A percentile compares a stretch with the other conserved stretches of the same genome.
Conservation (phyloP, 2,888 invertebrate genomes). For the Mimumesa dahlbomi region DNA sequence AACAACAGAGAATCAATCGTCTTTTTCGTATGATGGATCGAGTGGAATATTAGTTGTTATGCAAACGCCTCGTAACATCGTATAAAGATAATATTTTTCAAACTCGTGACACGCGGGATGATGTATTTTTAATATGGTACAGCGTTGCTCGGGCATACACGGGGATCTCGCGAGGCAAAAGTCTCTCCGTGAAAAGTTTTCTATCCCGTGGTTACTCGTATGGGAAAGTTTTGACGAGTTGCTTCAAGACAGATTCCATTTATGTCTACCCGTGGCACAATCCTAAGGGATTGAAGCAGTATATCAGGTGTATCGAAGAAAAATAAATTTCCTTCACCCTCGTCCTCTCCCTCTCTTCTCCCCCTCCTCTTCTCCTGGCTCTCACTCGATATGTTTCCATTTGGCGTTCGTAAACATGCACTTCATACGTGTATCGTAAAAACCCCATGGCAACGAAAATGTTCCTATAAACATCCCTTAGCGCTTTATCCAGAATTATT, state of each 20-base stretch:
- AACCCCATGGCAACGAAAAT: too few relatives aligned
- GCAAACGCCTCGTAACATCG: not conserved
- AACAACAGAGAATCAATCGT: too few relatives aligned
- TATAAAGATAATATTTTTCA: not conserved
- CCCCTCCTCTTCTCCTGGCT: constrained; percentile 4
- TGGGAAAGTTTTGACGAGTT: constrained; percentile 46
- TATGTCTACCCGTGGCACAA: constrained; percentile 24
- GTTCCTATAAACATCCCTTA: not conserved
- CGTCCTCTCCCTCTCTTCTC: constrained; percentile 6
- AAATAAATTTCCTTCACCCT: constrained; percentile 18
- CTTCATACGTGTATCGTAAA: not conserved
- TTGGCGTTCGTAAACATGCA: constrained; percentile 5
- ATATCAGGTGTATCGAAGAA: constrained; percentile 28
- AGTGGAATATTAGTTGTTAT: not conserved
- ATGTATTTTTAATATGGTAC: constrained; percentile 41
- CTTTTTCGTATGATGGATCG: not conserved
- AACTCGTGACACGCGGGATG: constrained; percentile 2
- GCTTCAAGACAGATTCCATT: constrained; percentile 49
- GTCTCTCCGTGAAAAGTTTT: constrained; percentile 30
- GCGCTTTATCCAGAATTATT: not conserved
- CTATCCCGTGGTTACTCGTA: constrained; percentile 40
- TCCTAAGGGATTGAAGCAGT: constrained; percentile 41
- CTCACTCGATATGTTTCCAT: constrained; percentile 18
- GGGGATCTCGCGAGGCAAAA: constrained; percentile 30
- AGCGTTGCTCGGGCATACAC: not conserved